These are phyloP conservation scores for Hycleus cichorii DNA, from an alignment of 1,140 invertebrate genomes.

Conservation along the genomic window DNA sequence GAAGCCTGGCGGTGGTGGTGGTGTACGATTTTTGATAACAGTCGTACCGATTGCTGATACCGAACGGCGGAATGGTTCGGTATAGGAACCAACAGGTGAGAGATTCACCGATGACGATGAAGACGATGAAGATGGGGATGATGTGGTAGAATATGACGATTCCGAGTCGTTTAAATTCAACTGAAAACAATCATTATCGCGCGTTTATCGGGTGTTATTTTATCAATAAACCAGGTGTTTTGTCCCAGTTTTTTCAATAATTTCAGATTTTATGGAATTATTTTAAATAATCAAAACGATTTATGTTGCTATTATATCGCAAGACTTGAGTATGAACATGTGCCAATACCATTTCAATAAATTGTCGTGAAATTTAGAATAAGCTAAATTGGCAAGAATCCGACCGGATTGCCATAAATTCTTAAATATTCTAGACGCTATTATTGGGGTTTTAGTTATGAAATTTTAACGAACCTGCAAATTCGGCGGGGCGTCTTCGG, in stretches of 20 bases:
- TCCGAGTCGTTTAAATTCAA: conserved; percentile 29
- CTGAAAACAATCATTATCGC: too few species aligned
- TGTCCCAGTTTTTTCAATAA: too few species aligned
- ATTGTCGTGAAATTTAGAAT: too few species aligned
- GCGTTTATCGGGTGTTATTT: too few species aligned
- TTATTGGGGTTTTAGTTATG: conserved; percentile 19
- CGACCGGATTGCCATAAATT: not conserved
- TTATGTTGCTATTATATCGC: too few species aligned
- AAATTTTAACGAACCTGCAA: conserved; percentile 30
- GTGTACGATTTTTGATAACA: not conserved
- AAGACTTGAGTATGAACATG: not conserved
- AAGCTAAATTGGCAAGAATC: too few species aligned
- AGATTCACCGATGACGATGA: conserved; percentile 25
- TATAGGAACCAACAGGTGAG: conserved; percentile 18
- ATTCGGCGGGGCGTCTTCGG: conserved; percentile 20
- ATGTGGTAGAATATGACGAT: conserved; percentile 13
- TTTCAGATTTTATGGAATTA: too few species aligned
- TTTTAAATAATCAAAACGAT: too few species aligned
- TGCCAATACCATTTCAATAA: not conserved
- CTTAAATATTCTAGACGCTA: not conserved
- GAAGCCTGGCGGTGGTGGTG: conserved; percentile 17
- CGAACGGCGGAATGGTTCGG: too few species aligned
- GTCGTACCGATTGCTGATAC: too few species aligned
- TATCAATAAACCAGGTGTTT: too few species aligned
- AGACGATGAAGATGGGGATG: conserved; percentile 9